Evolutionary conservation across 2,888 invertebrate genomes (phyloP).

Genomic region (Noctua janthina): DNA sequence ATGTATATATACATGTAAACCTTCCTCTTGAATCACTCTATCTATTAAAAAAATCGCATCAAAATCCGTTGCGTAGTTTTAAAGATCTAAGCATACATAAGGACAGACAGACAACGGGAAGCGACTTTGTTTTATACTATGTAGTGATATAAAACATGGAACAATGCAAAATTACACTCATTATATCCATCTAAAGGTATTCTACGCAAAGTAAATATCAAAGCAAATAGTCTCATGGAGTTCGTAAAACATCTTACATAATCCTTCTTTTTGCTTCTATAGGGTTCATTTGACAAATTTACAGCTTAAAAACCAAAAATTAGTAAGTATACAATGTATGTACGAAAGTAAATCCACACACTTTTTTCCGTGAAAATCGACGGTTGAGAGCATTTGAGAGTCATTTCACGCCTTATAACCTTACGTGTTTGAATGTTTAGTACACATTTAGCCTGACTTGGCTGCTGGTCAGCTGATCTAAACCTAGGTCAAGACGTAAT

Average conservation of each 20-base stretch:
- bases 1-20: no score
- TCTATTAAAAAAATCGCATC: no score
- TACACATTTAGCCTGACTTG: no score
- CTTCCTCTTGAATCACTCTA: no score
- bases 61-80: no score
- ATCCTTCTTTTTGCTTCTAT: background rate
- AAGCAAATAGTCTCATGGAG: background rate
- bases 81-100: no score
- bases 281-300: background rate
- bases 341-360: no score
- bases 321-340: no score
- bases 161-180: background rate
- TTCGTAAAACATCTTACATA: background rate
- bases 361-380: background rate
- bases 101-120: no score
- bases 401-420: background rate
- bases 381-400: background rate
- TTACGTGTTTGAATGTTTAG: background rate
- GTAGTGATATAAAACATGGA: background rate
- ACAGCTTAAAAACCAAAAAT: background rate
- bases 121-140: no score
- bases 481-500: no score
- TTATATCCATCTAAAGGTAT: background rate
- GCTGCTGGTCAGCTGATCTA: no score
- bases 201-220: background rate